Evolutionary conservation across 2,797 vertebrate genomes (phyloP), one percentile per base, ranked within the genome.

Genomic region (Melanotaenia parkinsoni): DNA sequence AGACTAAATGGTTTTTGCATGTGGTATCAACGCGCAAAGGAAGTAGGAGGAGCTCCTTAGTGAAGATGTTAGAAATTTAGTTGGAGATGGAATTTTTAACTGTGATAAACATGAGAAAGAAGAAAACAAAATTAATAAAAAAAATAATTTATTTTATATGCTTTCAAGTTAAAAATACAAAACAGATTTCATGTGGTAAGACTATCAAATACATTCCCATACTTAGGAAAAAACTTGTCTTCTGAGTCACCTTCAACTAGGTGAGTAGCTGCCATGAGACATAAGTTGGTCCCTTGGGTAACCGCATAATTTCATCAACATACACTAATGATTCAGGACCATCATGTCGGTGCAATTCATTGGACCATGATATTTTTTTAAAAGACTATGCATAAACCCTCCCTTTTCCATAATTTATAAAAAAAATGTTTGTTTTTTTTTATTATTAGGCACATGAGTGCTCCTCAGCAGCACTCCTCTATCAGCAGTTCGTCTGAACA

Each of bases 401-500:
- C 32, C 61, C 0, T 20, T 60, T 45, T 57, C 72, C 68, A 67
- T 43, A 67, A 30, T 63, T 63, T 18, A 22, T 57, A 57, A 62
- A 63, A 35, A 53, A 32, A 32, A 28, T 40, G 3, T 40, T 10
- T 13, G 5, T 33, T 35, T 28, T 28, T 4, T 26, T 26, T 26
- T 26, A 28, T 28, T 28, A 28, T 28, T 11, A 4, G 45, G 14
- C 33, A 28, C 8, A 24, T 16, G 16, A 43, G 71, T 50, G 40
- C 1, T 24, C 14, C 71, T 40, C 14, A 7, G 95, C 93, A 97
- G 88, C 97, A 97, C 86, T 98, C 97, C 53, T 98, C 97, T 0
- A 99, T 93, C 56, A 97, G 94, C 83, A 97, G 92, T 89, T 96
- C 97, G 71, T 95, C 96, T 0, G 97, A 97, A 89, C 96, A 96